These are phyloP conservation scores for Glandiceps talaboti DNA, from an alignment of 53 echinoderm and acorn worm species.

Conservation along the genomic window DNA sequence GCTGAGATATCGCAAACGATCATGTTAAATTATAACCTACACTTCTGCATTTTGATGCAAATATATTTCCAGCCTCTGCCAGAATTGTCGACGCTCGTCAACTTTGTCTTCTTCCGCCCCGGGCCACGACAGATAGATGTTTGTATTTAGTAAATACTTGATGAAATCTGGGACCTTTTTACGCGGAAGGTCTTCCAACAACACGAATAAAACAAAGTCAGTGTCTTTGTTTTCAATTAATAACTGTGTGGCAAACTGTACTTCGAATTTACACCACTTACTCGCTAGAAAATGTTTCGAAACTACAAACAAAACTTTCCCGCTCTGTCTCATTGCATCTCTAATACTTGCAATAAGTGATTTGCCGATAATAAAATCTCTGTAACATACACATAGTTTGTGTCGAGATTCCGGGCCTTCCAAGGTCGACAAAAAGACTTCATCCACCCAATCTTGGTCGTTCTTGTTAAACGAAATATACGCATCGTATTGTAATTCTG, in stretches of 20 bases:
- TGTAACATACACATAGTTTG: neutral
- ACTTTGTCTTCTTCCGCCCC: neutral
- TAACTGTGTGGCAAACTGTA: neutral
- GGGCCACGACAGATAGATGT: neutral
- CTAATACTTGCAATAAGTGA: no score
- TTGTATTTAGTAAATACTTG: neutral
- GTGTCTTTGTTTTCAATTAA: neutral
- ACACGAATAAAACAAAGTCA: neutral
- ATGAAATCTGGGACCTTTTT: neutral
- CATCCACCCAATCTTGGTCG: neutral
- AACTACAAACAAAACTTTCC: neutral
- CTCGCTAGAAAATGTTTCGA: neutral
- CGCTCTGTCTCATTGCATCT: neutral
- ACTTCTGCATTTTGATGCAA: no score
- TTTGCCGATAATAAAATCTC: neutral
- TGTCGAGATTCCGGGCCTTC: neutral
- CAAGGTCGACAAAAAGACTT: neutral
- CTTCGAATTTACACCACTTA: neutral
- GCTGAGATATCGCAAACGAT: no score
- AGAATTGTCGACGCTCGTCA: neutral
- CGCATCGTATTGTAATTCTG: neutral
- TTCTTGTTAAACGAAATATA: neutral
- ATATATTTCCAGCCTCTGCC: neutral
- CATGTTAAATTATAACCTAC: no score
- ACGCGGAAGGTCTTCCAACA: neutral